Percentiles rank a stretch among this genome's conserved stretches.
These are phyloP conservation scores for Mastomys coucha DNA, from an alignment of 2,113 vertebrate species.

Conservation along the genomic window DNA sequence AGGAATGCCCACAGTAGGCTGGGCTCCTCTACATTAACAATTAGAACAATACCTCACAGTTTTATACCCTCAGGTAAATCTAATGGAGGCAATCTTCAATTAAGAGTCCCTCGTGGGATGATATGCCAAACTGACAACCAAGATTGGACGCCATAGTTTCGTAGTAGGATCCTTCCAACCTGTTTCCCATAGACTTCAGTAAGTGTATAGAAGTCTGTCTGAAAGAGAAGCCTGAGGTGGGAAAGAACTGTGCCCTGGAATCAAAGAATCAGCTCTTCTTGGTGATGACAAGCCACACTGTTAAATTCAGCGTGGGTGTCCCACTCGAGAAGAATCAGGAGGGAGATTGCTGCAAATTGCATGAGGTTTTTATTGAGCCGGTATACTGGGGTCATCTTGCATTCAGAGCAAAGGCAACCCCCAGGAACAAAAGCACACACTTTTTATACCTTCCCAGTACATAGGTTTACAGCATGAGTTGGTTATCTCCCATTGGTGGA, in stretches of 20 bases:
- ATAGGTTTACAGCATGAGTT: no score
- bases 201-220: neutral
- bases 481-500: no score
- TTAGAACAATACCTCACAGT: neutral
- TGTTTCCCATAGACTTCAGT: neutral
- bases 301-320: no score
- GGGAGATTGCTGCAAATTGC: no score
- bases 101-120: neutral
- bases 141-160: no score
- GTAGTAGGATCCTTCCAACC: neutral
- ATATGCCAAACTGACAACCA: neutral
- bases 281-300: neutral
- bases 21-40: neutral
- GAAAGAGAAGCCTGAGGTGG: neutral
- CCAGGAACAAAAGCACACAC: no score
- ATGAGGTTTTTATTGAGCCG: no score
- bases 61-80: neutral
- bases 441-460: no score
- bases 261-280: neutral
- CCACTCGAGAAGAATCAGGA: no score
- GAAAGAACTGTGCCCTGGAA: neutral
- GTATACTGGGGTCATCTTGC: no score
- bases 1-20: neutral
- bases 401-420: no score
- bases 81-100: neutral